These are phyloP conservation scores for Drosophila mayaguana DNA, from an alignment of 2,888 invertebrate species.

Conservation along the genomic window DNA sequence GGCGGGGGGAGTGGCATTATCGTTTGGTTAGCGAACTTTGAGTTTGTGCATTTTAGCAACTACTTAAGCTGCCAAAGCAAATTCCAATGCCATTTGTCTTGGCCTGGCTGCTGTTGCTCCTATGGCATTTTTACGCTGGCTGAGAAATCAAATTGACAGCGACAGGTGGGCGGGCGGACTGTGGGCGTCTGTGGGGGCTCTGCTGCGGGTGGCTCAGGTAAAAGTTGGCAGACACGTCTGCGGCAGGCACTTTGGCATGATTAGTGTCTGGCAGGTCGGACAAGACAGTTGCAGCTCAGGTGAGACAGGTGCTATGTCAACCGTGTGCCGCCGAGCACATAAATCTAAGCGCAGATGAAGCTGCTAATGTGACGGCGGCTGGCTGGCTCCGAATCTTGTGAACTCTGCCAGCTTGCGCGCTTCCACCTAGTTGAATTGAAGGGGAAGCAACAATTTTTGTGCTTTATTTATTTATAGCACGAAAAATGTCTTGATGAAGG, in stretches of 20 bases:
- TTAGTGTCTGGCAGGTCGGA: constrained; percentile 47
- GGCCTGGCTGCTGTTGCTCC: constrained; percentile 13
- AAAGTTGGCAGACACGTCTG: constrained; percentile 55
- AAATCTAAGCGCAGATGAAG: constrained; percentile 53
- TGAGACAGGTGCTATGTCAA: constrained; percentile 56
- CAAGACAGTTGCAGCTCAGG: constrained; percentile 45
- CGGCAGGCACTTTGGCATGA: constrained; percentile 55
- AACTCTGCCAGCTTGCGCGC: constrained; percentile 12
- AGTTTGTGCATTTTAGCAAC: constrained; percentile 32
- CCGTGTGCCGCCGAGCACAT: constrained; percentile 47
- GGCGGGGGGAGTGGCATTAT: neutral
- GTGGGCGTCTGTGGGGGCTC: too few species aligned
- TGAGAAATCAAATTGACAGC: constrained; percentile 70
- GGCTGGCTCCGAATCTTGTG: constrained; percentile 39
- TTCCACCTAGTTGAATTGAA: constrained; percentile 30
- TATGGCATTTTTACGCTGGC: constrained; percentile 33
- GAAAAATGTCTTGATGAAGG: constrained; percentile 28
- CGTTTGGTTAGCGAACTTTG: neutral
- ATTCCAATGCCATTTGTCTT: constrained; percentile 65
- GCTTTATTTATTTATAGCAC: constrained; percentile 60
- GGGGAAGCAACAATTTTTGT: constrained; percentile 20
- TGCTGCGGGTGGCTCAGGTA: neutral
- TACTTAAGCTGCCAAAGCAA: constrained; percentile 67
- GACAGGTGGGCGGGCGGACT: constrained; percentile 54
- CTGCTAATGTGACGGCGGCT: constrained; percentile 1